Evolutionary conservation across 2,888 invertebrate genomes (phyloP), one percentile per base, ranked within the genome.

Genomic region (Lepetodrilus schrolli): DNA sequence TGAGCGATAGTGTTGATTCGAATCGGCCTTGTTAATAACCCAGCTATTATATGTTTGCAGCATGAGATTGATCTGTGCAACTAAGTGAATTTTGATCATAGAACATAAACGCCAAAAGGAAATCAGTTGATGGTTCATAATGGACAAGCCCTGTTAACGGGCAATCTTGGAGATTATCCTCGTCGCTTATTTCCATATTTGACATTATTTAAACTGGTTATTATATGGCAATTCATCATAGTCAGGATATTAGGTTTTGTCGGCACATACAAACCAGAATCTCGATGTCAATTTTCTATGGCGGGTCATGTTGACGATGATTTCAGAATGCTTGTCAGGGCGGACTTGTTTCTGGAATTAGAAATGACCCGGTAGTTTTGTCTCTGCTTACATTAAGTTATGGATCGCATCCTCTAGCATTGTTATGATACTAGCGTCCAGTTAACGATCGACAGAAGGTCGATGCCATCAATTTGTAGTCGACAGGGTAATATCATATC

Each of bases 151-250:
- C 47, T 68, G 68, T 68, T 68, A 47, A 47, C 26, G 38, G 68
- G 68, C 68, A 68, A 68, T 68, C 68, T 68, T 38, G 43, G 38
- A 38, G 68, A 47, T 47, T 47, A 68, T 68, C 68, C 38, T 47
- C 26, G 23, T 30, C 68, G 47, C 47, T 68, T 68, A 68, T 68
- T 68, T 68, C 68, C 68, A 68, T 68, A 68, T 68, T 68, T 47
- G 38, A 68, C 68, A 68, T 68, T 68, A 68, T 38, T 68, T 68
- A 68, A 68, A 68, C 68, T 47, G 26, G 68, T 68, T 68, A 68
- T 68, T 68, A 68, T 68, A 68, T 47, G 26, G 68, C 68, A 68
- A 68, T 68, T 68, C 47, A 68, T 68, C 68, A 68, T 68, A 68
- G 26, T 5, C 68, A 68, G 68, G 68, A 68, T 68, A 68, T 68